phyloP scores from a whole-genome alignment of 2,113 vertebrate genomes.

The Campylorhamphus procurvoides region DNA sequence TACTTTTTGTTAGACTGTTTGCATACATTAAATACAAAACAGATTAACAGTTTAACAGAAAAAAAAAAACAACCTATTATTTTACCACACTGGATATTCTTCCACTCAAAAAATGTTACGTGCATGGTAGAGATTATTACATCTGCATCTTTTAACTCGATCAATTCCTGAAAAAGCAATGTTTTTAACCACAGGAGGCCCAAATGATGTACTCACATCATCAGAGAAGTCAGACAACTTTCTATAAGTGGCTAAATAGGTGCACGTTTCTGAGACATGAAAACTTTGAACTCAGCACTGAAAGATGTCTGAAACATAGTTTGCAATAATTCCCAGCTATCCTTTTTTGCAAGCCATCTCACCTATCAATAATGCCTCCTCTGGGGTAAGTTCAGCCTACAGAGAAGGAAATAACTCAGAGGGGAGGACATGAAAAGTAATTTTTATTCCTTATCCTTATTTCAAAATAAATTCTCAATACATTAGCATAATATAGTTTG shows the following conservation, averaged over 20 bases:
- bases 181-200: not conserved
- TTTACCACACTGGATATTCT: not conserved
- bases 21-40: not conserved
- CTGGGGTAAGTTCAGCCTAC: not conserved
- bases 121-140: not conserved
- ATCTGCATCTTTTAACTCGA: not conserved
- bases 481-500: not conserved
- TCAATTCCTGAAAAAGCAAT: not conserved
- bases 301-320: not conserved
- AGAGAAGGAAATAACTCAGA: not conserved
- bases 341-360: not conserved
- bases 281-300: not conserved
- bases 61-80: not conserved
- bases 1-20: not conserved
- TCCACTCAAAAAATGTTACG: not conserved
- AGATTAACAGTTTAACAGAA: not conserved
- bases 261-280: not conserved
- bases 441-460: not conserved
- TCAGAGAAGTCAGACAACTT: not conserved
- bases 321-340: not conserved
- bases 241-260: not conserved
- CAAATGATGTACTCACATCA: not conserved
- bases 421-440: not conserved
- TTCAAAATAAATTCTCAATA: not conserved
- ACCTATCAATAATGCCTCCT: not conserved